Conservation (phyloP, 1,140 invertebrate genomes). For the Eupeodes corollae region DNA sequence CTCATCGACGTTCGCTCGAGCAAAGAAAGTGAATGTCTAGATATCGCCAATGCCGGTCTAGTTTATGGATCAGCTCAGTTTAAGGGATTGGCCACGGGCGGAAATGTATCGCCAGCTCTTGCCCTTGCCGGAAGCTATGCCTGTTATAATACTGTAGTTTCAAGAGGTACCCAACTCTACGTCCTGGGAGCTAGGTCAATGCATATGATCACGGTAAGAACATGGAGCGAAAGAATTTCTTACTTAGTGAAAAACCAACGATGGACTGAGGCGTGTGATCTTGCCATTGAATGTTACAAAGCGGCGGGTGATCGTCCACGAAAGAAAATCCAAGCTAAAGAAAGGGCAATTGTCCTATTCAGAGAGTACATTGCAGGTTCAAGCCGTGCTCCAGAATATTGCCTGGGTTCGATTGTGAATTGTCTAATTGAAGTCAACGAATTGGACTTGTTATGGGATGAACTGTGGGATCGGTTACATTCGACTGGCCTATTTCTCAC, state of each 20-base stretch:
- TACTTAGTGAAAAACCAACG: conserved; percentile 55
- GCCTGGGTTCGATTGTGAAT: conserved; percentile 27
- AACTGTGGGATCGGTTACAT: conserved; percentile 38
- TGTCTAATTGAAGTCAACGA: conserved; percentile 31
- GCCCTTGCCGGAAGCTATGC: conserved; percentile 66
- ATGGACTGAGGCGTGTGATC: conserved; percentile 48
- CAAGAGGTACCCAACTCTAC: conserved; percentile 68
- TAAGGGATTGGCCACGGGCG: conserved; percentile 69
- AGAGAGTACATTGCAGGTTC: conserved; percentile 31
- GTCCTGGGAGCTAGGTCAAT: conserved; percentile 73
- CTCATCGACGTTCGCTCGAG: conserved; percentile 80
- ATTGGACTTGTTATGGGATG: conserved; percentile 36
- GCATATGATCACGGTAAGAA: conserved; percentile 66
- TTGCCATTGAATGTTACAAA: conserved; percentile 36
- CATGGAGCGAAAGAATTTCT: conserved; percentile 68
- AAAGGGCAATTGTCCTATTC: conserved; percentile 30
- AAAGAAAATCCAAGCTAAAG: conserved; percentile 30
- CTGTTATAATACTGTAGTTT: conserved; percentile 82
- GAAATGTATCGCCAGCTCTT: conserved; percentile 45
- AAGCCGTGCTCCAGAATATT: conserved; percentile 27
- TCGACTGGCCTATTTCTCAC: conserved; percentile 32
- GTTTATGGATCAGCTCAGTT: conserved; percentile 89
- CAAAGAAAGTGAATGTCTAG: conserved; percentile 70
- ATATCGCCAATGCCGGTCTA: conserved; percentile 71
- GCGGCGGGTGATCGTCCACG: conserved; percentile 25